Conservation (phyloP, 2,113 vertebrate species). For the human (Homo sapiens) region GRCh38 chr9:73007001-73007500, state of each 20-base stretch:
- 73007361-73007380: conserved; percentile 75
- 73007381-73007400: conserved; percentile 80
- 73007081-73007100: background rate
- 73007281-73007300: background rate
- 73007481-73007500: conserved; percentile 36
- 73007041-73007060: background rate
- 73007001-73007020: background rate
- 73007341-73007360: conserved; percentile 80
- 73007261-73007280: background rate
- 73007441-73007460: conserved; percentile 6
- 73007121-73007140: background rate
- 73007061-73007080: background rate
- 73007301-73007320: background rate
- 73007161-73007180: background rate
- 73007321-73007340: background rate
- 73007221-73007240: background rate
- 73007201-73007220: background rate
- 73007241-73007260: background rate
- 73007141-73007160: background rate
- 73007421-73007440: background rate
- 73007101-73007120: background rate
- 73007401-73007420: conserved; percentile 65
- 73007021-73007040: background rate
- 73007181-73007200: background rate
- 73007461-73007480: conserved; percentile 31